Evolutionary conservation across 2,113 vertebrate species (phyloP).

Genomic region (Limanda limanda): DNA sequence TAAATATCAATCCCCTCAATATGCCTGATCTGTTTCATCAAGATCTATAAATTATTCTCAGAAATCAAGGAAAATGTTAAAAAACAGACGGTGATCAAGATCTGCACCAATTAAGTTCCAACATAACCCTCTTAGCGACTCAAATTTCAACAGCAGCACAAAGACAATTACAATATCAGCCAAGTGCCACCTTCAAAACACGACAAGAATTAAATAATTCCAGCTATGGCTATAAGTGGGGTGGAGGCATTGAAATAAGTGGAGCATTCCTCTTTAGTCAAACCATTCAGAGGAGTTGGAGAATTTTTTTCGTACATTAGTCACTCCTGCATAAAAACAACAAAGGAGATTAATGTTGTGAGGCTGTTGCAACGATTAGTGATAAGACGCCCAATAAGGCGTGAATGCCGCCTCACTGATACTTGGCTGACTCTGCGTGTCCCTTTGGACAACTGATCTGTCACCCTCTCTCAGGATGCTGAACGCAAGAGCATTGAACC

Average conservation of each 20-base stretch:
- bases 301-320: slow-evolving; percentile 26
- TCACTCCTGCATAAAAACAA: slow-evolving; percentile 60
- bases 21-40: too few relatives aligned
- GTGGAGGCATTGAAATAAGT: slow-evolving; percentile 23
- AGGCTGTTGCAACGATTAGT: slow-evolving; percentile 61
- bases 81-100: too few relatives aligned
- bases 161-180: too few relatives aligned
- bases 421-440: slow-evolving; percentile 57
- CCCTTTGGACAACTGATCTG: slow-evolving; percentile 64
- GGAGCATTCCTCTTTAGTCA: slow-evolving; percentile 19
- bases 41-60: too few relatives aligned
- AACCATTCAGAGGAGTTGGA: slow-evolving; percentile 20
- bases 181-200: too few relatives aligned
- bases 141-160: too few relatives aligned
- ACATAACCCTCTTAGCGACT: too few relatives aligned
- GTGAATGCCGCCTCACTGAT: slow-evolving; percentile 62
- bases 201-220: background rate
- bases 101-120: background rate
- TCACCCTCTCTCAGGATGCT: slow-evolving; percentile 43
- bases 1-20: too few relatives aligned
- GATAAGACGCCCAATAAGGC: slow-evolving; percentile 63
- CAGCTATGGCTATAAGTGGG: background rate
- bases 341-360: slow-evolving; percentile 61
- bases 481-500: slow-evolving; percentile 42
- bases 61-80: too few relatives aligned